A percentile compares a stretch with the other conserved stretches of the same genome.
Evolutionary conservation across 2,113 vertebrate species (phyloP).

Genomic region (Xiphophorus hellerii): DNA sequence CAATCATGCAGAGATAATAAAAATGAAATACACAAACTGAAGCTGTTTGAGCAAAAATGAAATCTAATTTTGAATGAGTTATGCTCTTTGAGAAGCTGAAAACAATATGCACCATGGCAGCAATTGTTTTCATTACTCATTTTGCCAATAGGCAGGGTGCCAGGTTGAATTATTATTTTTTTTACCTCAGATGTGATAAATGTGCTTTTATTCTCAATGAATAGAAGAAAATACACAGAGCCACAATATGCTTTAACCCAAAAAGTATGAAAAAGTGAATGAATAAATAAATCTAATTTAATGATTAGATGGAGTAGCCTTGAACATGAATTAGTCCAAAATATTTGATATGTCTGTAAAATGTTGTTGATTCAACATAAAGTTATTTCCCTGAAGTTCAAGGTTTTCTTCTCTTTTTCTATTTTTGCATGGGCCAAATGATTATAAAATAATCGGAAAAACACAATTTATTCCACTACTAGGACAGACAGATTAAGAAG

Average conservation of each 20-base stretch:
- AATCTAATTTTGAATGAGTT: constrained; percentile 11
- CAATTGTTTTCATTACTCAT: constrained; percentile 14
- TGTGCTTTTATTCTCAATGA: neutral
- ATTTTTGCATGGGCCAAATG: no score
- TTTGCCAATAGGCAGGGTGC: constrained; percentile 4
- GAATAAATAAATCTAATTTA: neutral
- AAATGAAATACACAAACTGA: constrained; percentile 1
- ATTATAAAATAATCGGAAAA: no score
- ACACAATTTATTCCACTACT: no score
- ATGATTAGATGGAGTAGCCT: neutral
- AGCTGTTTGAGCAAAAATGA: neutral
- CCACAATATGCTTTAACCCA: neutral
- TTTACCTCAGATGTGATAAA: constrained; percentile 9
- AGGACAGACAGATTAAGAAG: no score
- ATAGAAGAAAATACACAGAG: constrained; percentile 2
- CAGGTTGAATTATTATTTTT: constrained; percentile 4
- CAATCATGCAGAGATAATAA: constrained; percentile 11
- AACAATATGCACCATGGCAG: constrained; percentile 8
- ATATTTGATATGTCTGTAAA: no score
- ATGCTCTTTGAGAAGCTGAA: constrained; percentile 14
- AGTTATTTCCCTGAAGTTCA: no score
- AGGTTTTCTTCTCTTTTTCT: no score
- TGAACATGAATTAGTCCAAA: no score
- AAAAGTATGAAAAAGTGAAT: neutral
- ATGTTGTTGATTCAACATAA: no score